phyloP scores from a whole-genome alignment of 1,140 invertebrate genomes.

The Sogatella furcifera region DNA sequence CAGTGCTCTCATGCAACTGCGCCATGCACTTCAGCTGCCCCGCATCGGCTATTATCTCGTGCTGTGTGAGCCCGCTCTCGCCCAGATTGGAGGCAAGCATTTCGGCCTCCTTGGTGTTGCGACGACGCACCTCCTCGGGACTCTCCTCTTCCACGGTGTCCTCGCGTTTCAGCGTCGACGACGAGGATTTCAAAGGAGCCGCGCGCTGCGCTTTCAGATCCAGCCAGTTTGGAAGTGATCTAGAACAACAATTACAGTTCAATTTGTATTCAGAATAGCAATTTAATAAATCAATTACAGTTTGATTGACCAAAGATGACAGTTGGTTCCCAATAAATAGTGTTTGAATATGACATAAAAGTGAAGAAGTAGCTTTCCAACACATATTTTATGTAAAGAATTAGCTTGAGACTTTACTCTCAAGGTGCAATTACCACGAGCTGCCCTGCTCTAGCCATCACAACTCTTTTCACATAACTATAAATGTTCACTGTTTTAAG shows the following conservation, averaged over 20 bases:
- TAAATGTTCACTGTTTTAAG: too few relatives aligned
- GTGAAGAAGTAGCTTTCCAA: too few relatives aligned
- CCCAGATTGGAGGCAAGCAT: constrained; percentile 81
- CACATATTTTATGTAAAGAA: too few relatives aligned
- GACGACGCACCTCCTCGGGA: constrained; percentile 63
- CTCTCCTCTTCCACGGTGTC: constrained; percentile 53
- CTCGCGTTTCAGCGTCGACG: constrained; percentile 31
- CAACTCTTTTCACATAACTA: too few relatives aligned
- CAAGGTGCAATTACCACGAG: too few relatives aligned
- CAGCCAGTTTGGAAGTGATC: constrained; percentile 73
- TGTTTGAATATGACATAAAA: too few relatives aligned
- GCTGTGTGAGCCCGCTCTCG: constrained; percentile 69
- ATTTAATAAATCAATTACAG: too few relatives aligned
- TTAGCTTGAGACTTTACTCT: too few relatives aligned
- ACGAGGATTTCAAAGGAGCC: constrained; percentile 31
- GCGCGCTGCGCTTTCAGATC: constrained; percentile 55
- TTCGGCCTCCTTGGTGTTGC: constrained; percentile 81
- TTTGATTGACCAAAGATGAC: too few relatives aligned
- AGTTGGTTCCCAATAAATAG: too few relatives aligned
- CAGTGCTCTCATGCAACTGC: constrained; percentile 81
- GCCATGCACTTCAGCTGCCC: constrained; percentile 69
- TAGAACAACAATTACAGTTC: constrained; percentile 34
- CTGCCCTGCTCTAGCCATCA: too few relatives aligned
- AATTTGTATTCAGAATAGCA: too few relatives aligned
- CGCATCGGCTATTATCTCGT: constrained; percentile 72